Evolutionary conservation across 1,140 invertebrate species (phyloP).

Genomic region (Muscidifurax raptorellus): DNA sequence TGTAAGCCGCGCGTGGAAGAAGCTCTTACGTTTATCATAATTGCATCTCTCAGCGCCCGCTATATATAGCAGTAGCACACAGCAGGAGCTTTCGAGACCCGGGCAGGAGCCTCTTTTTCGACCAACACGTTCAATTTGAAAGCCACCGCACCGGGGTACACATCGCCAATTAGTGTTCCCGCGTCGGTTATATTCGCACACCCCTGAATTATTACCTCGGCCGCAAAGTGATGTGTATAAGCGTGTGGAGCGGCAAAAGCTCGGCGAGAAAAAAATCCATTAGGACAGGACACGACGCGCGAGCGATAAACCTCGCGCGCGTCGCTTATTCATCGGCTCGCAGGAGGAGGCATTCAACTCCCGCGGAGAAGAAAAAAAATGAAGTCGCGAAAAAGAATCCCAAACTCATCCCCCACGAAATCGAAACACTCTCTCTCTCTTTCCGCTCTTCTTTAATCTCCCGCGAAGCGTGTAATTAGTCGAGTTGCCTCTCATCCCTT

Average conservation of each 20-base stretch:
- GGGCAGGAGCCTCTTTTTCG: neutral
- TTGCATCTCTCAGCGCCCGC: constrained; percentile 68
- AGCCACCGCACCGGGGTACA: neutral
- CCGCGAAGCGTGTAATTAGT: constrained; percentile 48
- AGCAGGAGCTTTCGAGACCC: constrained; percentile 39
- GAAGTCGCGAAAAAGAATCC: neutral
- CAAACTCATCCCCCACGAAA: neutral
- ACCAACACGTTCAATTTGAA: neutral
- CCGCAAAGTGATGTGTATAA: no score
- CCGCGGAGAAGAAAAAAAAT: neutral
- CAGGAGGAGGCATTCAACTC: no score
- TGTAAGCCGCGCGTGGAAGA: constrained; percentile 56
- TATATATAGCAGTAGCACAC: no score
- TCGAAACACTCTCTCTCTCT: neutral
- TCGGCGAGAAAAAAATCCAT: neutral
- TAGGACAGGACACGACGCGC: no score
- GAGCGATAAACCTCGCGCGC: no score
- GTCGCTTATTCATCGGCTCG: no score
- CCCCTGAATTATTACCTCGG: neutral
- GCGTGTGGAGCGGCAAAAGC: neutral
- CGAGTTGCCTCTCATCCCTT: neutral
- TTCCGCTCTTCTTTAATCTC: constrained; percentile 25
- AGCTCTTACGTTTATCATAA: constrained; percentile 70
- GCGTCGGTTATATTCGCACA: neutral
- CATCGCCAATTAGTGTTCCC: constrained; percentile 51